Evolutionary conservation across 2,888 invertebrate species (phyloP).

Genomic region (Aquatica leii): DNA sequence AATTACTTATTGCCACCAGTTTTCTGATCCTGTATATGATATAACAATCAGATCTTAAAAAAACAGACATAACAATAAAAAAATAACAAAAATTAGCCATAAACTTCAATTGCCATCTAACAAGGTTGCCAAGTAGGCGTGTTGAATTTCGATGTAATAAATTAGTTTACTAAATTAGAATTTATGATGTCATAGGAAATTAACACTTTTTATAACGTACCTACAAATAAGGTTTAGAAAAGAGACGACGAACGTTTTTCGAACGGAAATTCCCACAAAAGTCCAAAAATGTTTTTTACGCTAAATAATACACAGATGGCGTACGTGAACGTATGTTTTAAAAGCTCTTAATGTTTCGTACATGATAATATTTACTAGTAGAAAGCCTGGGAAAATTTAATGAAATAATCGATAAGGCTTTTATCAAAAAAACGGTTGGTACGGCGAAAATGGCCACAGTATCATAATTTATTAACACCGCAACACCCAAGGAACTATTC

Average conservation of each 20-base stretch:
- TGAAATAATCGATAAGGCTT: conserved; percentile 18
- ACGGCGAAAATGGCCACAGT: conserved; percentile 22
- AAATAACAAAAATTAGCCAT: too few relatives aligned
- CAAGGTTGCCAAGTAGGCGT: too few relatives aligned
- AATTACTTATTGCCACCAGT: too few relatives aligned
- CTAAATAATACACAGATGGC: neutral
- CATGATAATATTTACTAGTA: conserved; percentile 19
- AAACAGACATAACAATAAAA: too few relatives aligned
- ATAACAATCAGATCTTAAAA: too few relatives aligned
- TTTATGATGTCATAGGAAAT: neutral
- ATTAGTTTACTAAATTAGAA: conserved; percentile 4
- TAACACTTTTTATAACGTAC: neutral
- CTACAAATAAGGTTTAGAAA: neutral
- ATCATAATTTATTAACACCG: conserved; percentile 21
- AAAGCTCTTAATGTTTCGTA: neutral
- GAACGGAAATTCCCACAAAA: conserved; percentile 9
- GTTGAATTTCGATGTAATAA: conserved; percentile 3
- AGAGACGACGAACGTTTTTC: neutral
- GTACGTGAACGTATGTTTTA: neutral
- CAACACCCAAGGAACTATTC: neutral
- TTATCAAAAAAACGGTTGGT: conserved; percentile 14
- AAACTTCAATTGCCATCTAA: too few relatives aligned
- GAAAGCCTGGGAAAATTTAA: conserved; percentile 25
- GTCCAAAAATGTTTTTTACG: neutral
- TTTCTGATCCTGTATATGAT: too few relatives aligned